phyloP scores from a whole-genome alignment of 2,113 vertebrate genomes.

The Neodon shergylaensis region DNA sequence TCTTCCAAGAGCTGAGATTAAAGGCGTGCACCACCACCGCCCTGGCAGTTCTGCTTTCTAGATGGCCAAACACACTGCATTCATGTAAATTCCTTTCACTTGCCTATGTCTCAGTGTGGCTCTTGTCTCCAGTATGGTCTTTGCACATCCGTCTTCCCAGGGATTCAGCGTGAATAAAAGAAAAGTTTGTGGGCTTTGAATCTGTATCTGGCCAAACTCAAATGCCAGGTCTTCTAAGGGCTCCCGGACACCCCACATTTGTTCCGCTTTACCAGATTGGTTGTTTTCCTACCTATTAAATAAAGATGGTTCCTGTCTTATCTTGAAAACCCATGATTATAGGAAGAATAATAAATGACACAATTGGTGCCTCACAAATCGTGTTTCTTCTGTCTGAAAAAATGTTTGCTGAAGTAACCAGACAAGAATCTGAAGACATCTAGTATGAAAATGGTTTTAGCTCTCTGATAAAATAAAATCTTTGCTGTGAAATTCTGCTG shows the following conservation, averaged over 20 bases:
- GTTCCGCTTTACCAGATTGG: fast-evolving
- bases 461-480: not conserved
- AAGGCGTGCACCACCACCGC: no score
- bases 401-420: not conserved
- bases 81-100: not conserved
- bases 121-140: no score
- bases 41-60: no score
- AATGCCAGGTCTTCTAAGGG: not conserved
- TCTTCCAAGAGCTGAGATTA: no score
- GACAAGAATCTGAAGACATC: not conserved
- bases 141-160: fast-evolving
- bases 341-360: not conserved
- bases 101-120: not conserved
- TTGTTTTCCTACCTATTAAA: not conserved
- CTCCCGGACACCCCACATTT: fast-evolving
- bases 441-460: not conserved
- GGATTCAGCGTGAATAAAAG: fast-evolving
- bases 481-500: not conserved
- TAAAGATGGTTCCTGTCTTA: not conserved
- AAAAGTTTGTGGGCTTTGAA: fast-evolving
- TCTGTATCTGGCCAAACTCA: not conserved
- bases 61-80: not conserved
- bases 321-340: not conserved
- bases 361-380: not conserved
- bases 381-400: not conserved